A percentile compares a stretch with the other conserved stretches of the same genome.
These are phyloP conservation scores for Muschampia plurimacula DNA, from an alignment of 2,888 invertebrate species.

Conservation along the genomic window DNA sequence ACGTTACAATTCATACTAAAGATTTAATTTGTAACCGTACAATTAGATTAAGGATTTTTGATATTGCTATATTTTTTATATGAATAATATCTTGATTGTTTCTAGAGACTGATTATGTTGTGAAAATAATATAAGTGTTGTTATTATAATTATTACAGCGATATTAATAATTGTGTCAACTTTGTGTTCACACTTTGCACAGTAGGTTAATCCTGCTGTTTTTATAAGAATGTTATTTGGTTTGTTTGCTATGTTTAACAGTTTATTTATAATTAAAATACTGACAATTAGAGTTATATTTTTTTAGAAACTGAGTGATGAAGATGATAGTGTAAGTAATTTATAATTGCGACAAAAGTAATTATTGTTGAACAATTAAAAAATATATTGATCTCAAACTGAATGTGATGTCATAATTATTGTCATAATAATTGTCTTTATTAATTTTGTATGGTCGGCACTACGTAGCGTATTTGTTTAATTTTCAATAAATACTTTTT, in stretches of 20 bases:
- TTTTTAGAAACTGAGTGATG: neutral
- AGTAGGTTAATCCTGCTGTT: neutral
- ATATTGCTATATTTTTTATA: neutral
- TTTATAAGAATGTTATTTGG: neutral
- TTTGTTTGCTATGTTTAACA: neutral
- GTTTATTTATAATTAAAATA: neutral
- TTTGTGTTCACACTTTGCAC: neutral
- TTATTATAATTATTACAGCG: conserved; percentile 3
- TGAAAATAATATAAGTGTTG: neutral
- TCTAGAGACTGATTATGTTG: neutral
- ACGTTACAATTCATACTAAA: neutral
- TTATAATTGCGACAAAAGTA: neutral
- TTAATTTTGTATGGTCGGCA: neutral
- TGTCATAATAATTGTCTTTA: too few relatives aligned
- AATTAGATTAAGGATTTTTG: neutral
- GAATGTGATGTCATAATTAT: neutral
- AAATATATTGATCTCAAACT: neutral
- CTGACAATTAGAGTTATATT: neutral
- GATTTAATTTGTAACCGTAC: neutral
- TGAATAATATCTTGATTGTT: neutral
- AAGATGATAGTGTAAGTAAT: neutral
- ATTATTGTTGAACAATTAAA: neutral
- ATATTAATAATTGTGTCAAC: neutral
- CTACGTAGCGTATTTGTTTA: neutral
- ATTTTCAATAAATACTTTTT: neutral